Conservation (phyloP, 2,888 invertebrate genomes). For the Lasioglossum villosulum region DNA sequence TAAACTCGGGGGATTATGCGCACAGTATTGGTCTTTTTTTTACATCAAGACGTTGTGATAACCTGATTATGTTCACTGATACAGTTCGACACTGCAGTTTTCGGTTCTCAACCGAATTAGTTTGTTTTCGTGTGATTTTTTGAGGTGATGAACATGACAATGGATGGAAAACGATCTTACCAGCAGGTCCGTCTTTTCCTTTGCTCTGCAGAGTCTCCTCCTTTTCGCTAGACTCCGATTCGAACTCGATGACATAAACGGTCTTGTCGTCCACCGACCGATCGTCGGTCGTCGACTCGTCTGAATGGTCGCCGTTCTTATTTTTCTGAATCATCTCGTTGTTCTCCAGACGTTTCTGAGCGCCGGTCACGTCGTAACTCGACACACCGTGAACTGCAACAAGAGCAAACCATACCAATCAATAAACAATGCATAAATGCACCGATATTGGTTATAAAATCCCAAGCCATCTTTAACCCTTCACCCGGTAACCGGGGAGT, state of each 20-base stretch:
- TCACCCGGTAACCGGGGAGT: neutral
- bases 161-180: slow-evolving; percentile 57
- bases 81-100: no score
- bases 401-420: neutral
- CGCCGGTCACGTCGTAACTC: slow-evolving; percentile 69
- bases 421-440: slow-evolving; percentile 3
- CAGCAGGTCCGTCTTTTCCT: slow-evolving; percentile 71
- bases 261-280: slow-evolving; percentile 65
- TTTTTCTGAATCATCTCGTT: slow-evolving; percentile 68
- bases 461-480: neutral
- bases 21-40: no score
- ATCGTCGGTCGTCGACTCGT: slow-evolving; percentile 58
- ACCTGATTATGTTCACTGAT: no score
- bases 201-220: slow-evolving; percentile 70
- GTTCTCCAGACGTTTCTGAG: slow-evolving; percentile 64
- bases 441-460: neutral
- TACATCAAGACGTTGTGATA: no score
- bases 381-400: slow-evolving; percentile 69
- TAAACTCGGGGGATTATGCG: no score
- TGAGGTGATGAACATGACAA: neutral
- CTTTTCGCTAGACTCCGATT: slow-evolving; percentile 76
- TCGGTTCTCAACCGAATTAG: neutral
- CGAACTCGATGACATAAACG: slow-evolving; percentile 78
- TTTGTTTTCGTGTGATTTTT: neutral
- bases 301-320: slow-evolving; percentile 61